Base-by-base conservation (phyloP, 2,888 invertebrate genomes). In the Microplitis manilae region DNA sequence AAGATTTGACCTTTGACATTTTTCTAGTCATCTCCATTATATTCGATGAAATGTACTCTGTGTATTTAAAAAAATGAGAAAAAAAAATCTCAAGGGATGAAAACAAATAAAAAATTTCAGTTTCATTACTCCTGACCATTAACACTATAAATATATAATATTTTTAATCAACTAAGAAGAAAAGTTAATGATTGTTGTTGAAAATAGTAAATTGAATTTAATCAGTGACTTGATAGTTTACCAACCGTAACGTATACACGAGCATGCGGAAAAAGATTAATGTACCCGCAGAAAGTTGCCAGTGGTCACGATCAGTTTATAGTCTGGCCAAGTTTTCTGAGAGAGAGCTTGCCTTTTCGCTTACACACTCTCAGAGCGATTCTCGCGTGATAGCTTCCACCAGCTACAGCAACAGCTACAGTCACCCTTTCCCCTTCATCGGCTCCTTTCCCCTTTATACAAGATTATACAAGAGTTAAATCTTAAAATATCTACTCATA, bases 201-300 rank as follows among this genome's bases (percentile, higher is more conserved):
- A 20, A 17, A 65, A 65, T 17, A 65, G 65, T 30, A 65, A 65
- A 65, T 65, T 65, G 65, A 65, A 65, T 65, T 65, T 65, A 65
- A 65, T 65, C 65, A 65, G 65, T 65, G 38, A 65, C 38, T 65
- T 65, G 65, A 65, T 65, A 30, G 65, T 65, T 65, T 30, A 65
- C 65, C 13, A 65, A 65, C 30, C 65, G 65, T 65, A 65, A 65
- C 65, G 65, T 65, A 50, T 50, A 65, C 65, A 65, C 30, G 65
- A 65, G 38, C 65, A 65, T 65, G 38, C 20, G 30, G 38, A 65
- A 65, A 40, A 41, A 76, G 62, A 72, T 68, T 72, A 76, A 71
- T 72, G 41, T 72, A 73, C 67, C 9, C 38, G 60, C 65, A 64
- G 76, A 67, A 72, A 76, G 72, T 76, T 76, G 59, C 72, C 40